Percentiles rank a stretch among this genome's conserved stretches.
These are phyloP conservation scores for Sinocyclocheilus anshuiensis DNA, from an alignment of 2,113 vertebrate species.

Conservation along the genomic window DNA sequence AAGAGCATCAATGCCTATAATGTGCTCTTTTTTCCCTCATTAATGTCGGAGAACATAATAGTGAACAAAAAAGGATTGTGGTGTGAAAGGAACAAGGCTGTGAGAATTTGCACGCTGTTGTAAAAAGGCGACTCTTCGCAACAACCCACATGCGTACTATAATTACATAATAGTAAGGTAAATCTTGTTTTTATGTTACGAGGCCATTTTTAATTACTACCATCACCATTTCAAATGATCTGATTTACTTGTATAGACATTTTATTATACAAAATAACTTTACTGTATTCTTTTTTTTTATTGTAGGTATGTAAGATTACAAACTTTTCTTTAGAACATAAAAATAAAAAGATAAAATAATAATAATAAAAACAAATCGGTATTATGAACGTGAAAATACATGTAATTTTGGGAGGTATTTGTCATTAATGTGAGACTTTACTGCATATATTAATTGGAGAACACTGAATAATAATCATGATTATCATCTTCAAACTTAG, in stretches of 20 bases:
- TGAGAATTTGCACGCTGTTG: constrained; percentile 86
- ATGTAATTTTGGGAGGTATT: background rate
- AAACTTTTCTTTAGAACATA: background rate
- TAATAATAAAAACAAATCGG: background rate
- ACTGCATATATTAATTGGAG: no score
- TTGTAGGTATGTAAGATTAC: background rate
- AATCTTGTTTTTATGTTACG: background rate
- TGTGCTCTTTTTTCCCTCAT: constrained; percentile 94
- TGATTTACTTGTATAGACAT: background rate
- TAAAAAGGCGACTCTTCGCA: constrained; percentile 66
- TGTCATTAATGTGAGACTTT: background rate
- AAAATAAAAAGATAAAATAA: background rate
- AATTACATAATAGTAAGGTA: background rate
- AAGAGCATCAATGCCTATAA: constrained; percentile 87
- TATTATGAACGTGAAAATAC: background rate
- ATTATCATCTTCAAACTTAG: background rate
- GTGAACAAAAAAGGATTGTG: constrained; percentile 89
- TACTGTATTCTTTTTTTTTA: background rate
- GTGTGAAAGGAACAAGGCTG: constrained; percentile 92
- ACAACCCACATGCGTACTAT: background rate
- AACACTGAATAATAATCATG: no score
- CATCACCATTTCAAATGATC: background rate
- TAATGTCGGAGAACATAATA: constrained; percentile 93
- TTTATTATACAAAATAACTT: background rate
- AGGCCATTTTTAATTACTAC: background rate